phyloP scores from a whole-genome alignment of 2,797 vertebrate species.

The Gymnoscopelus braueri region DNA sequence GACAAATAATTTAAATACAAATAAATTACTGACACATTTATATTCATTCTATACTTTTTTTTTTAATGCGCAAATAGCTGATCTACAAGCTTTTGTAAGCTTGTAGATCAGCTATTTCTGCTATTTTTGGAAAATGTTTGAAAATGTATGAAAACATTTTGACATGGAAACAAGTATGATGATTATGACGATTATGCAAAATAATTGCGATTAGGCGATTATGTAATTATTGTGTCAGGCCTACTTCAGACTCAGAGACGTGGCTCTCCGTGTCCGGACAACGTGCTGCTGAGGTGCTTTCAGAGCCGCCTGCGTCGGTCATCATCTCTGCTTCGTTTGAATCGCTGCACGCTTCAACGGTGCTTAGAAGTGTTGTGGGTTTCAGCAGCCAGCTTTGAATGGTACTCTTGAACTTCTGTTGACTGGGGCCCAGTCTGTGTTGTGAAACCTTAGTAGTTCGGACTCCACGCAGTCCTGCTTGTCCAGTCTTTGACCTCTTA shows the following conservation, averaged over 20 bases:
- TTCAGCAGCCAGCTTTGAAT: slow-evolving; percentile 68
- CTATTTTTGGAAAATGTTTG: too few relatives aligned
- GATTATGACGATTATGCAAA: too few relatives aligned
- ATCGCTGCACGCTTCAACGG: slow-evolving; percentile 25
- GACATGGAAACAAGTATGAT: too few relatives aligned
- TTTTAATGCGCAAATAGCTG: too few relatives aligned
- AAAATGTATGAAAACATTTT: too few relatives aligned
- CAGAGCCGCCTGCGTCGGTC: slow-evolving; percentile 18
- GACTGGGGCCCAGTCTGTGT: slow-evolving; percentile 28
- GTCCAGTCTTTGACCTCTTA: slow-evolving; percentile 38
- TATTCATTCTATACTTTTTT: too few relatives aligned
- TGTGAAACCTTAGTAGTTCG: slow-evolving; percentile 40
- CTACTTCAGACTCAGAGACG: slow-evolving; percentile 11
- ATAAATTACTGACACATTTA: too few relatives aligned
- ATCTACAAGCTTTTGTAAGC: too few relatives aligned
- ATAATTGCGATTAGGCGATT: too few relatives aligned
- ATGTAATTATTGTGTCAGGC: too few relatives aligned
- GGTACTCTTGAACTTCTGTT: slow-evolving; percentile 46
- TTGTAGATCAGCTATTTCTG: too few relatives aligned
- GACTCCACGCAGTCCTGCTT: slow-evolving; percentile 38
- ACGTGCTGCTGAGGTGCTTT: slow-evolving; percentile 29
- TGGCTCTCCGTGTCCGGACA: slow-evolving; percentile 9
- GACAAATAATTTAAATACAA: too few relatives aligned
- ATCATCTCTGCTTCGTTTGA: slow-evolving; percentile 53
- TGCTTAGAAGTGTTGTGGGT: slow-evolving; percentile 15